Percentiles rank a stretch among this genome's conserved stretches.
Conservation (phyloP, 2,888 invertebrate species). For the Xestia ashworthii region DNA sequence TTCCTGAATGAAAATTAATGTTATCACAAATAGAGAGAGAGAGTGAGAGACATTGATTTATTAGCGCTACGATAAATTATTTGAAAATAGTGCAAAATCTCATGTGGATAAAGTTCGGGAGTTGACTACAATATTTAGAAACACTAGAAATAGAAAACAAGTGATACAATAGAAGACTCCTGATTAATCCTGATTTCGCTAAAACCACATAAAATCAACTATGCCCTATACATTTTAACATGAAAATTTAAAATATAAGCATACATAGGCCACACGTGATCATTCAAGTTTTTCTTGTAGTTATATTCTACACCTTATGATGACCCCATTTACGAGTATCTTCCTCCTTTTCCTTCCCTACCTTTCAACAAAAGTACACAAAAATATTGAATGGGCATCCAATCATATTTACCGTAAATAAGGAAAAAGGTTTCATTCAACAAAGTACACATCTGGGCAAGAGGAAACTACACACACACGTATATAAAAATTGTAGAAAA, state of each 20-base stretch:
- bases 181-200: background rate
- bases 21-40: too few relatives aligned
- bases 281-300: background rate
- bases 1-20: slow-evolving; percentile 3
- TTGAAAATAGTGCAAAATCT: background rate
- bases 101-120: background rate
- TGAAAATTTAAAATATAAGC: background rate
- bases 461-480: slow-evolving; percentile 16
- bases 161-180: background rate
- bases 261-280: background rate
- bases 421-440: slow-evolving; percentile 46
- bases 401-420: slow-evolving; percentile 46
- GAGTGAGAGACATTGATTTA: background rate
- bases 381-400: slow-evolving; percentile 46
- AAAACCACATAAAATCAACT: background rate
- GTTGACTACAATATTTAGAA: background rate
- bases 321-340: slow-evolving; percentile 35
- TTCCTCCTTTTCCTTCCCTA: background rate
- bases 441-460: slow-evolving; percentile 28
- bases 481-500: slow-evolving; percentile 28
- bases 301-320: background rate
- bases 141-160: background rate
- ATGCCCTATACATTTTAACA: background rate
- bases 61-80: background rate
- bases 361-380: slow-evolving; percentile 15